Conservation (phyloP, 1,140 invertebrate species). For the Tribolium madens region DNA sequence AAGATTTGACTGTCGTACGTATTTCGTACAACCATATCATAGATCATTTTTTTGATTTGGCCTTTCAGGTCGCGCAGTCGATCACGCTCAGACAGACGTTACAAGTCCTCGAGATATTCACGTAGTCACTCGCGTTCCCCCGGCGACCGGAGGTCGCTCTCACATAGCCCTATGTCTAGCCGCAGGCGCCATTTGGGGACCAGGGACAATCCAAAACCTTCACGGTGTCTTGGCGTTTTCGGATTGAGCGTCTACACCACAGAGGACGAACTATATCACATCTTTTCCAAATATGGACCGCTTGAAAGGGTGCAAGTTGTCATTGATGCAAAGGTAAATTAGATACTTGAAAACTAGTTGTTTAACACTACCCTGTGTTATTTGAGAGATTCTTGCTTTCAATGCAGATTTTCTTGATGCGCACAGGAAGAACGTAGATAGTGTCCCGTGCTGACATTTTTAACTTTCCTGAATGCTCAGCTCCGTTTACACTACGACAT, state of each 20-base stretch:
- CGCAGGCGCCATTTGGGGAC: slow-evolving; percentile 72
- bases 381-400: slow-evolving; percentile 39
- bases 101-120: slow-evolving; percentile 67
- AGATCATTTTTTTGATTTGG: slow-evolving; percentile 41
- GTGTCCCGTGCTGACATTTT: slow-evolving; percentile 50
- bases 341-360: slow-evolving; percentile 6
- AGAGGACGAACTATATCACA: slow-evolving; percentile 92
- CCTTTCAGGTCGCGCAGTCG: slow-evolving; percentile 66
- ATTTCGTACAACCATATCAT: slow-evolving; percentile 25
- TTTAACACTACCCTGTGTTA: slow-evolving; percentile 14
- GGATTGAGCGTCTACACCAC: slow-evolving; percentile 93
- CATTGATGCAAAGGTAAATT: slow-evolving; percentile 91
- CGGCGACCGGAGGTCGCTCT: slow-evolving; percentile 67
- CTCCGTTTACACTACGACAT: slow-evolving; percentile 46
- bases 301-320: slow-evolving; percentile 96
- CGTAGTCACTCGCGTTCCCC: slow-evolving; percentile 69
- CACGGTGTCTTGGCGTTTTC: slow-evolving; percentile 94
- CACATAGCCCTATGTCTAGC: slow-evolving; percentile 71
- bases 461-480: slow-evolving; percentile 41
- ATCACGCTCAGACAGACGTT: slow-evolving; percentile 67
- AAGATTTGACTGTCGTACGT: slow-evolving; percentile 20
- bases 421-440: slow-evolving; percentile 51
- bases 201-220: slow-evolving; percentile 87
- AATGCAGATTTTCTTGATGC: slow-evolving; percentile 37
- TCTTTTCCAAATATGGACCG: slow-evolving; percentile 93